Evolutionary conservation across 2,888 invertebrate species (phyloP), one percentile per base, ranked within the genome.

Genomic region (Malacosoma neustria): DNA sequence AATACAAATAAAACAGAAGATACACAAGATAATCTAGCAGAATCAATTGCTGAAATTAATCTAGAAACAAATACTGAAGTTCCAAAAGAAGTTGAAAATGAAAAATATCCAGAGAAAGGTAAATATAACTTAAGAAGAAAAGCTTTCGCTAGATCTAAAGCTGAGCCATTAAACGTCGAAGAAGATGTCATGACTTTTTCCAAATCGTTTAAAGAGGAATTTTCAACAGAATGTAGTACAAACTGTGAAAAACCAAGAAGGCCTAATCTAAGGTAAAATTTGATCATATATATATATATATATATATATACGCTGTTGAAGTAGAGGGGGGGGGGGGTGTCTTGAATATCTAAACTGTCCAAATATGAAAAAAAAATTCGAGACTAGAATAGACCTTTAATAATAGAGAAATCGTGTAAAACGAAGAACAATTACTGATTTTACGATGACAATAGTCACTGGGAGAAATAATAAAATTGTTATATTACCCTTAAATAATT

Each of bases 111-210:
- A 22, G 51, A 53, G 11, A 49, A 58, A 29, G 15, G 36, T 3
- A 73, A 71, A 50, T 80, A 80, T 39, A 77, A 77, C 48, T 52
- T 81, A 33, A 57, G 81, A 11, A 61, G 63, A 11, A 70, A 53
- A 41, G 48, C 22, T 22, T 22, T 22, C 9, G 22, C 22, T 22
- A 22, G 9, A 22, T 7, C 9, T 5, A 22, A 22, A 22, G 6
- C 5, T 5, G 22, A 4, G 22, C 22, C 22, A 7, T 5, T 22
- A 7, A 22, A 5, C 2, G 3, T 9, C 9, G 22, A 22, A 22
- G 22, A 22, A 7, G 22, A 22, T 4, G 5, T 9, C 9, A 22
- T 22, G 22, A 9, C 22, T 22, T 22, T 9, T 22, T 22, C 22
- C 1, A 22, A 22, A 22, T 7, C 5, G 22, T 22, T 22, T 14